phyloP scores from a whole-genome alignment of 2,113 vertebrate genomes.

The Anolis sagrei region DNA sequence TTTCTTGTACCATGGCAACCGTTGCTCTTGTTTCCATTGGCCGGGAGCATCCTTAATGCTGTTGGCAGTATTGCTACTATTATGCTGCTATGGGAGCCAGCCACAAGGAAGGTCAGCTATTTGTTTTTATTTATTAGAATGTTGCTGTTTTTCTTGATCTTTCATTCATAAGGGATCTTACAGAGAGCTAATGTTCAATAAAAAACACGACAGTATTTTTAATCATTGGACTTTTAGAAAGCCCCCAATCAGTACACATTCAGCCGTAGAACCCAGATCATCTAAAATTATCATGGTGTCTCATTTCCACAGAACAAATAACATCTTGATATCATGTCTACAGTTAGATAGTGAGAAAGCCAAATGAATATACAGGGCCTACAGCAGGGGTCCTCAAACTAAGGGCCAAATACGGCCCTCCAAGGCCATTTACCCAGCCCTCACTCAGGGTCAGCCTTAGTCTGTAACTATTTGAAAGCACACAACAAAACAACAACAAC shows the following conservation, averaged over 20 bases:
- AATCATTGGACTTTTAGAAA: neutral
- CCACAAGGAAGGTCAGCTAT: slow-evolving; percentile 88
- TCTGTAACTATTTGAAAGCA: too few relatives aligned
- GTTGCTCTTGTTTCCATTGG: slow-evolving; percentile 97
- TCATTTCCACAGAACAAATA: neutral
- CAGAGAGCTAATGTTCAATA: neutral
- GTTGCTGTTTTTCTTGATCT: neutral
- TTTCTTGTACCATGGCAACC: slow-evolving; percentile 93
- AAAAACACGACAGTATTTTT: neutral
- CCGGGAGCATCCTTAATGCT: slow-evolving; percentile 91
- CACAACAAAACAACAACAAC: too few relatives aligned
- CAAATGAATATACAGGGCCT: neutral
- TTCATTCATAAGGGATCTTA: neutral
- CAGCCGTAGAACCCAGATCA: too few relatives aligned
- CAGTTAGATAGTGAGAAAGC: neutral
- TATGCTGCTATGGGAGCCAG: slow-evolving; percentile 91
- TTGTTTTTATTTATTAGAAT: neutral
- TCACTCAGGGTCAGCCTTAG: too few relatives aligned
- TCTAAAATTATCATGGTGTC: neutral
- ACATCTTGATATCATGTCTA: neutral
- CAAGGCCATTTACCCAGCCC: too few relatives aligned
- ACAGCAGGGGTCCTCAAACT: too few relatives aligned
- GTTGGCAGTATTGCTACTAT: slow-evolving; percentile 86
- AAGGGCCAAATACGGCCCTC: too few relatives aligned
- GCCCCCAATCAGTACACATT: neutral